phyloP scores from a whole-genome alignment of 2,888 invertebrate species.

The Apoda limacodes region DNA sequence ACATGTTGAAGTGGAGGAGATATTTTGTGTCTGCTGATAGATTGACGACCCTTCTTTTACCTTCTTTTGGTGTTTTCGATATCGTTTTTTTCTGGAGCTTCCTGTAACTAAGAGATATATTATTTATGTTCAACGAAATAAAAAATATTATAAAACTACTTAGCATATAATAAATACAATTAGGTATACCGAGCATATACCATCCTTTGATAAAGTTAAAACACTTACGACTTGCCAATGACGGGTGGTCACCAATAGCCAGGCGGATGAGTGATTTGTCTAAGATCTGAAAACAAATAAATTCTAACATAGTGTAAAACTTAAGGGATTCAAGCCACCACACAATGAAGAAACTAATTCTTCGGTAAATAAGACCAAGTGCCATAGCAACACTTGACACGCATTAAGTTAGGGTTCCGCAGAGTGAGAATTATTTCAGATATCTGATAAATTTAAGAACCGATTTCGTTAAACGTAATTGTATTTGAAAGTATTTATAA shows the following conservation, averaged over 20 bases:
- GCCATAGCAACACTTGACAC: too few relatives aligned
- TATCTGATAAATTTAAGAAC: too few relatives aligned
- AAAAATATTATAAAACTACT: conserved; percentile 21
- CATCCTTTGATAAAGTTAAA: conserved; percentile 1
- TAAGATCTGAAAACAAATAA: conserved; percentile 35
- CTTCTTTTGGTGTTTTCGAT: too few relatives aligned
- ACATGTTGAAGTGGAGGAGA: conserved; percentile 29
- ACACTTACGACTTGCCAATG: conserved; percentile 42
- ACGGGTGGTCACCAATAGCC: conserved; percentile 52
- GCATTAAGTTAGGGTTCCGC: too few relatives aligned
- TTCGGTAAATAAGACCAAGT: conserved; percentile 1
- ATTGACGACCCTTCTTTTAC: too few relatives aligned
- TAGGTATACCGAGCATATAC: not conserved
- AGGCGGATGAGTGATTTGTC: conserved; percentile 43
- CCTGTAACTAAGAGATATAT: too few relatives aligned
- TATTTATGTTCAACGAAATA: conserved; percentile 37
- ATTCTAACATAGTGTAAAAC: not conserved
- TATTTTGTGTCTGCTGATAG: conserved; percentile 30
- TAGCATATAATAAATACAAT: not conserved
- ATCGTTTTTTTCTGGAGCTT: too few relatives aligned
- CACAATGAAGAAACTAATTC: conserved; percentile 3
- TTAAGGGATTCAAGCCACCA: not conserved
- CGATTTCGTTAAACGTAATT: too few relatives aligned
- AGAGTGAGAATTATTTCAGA: too few relatives aligned
- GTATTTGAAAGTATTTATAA: too few relatives aligned